phyloP scores from a whole-genome alignment of 2,797 vertebrate species.

The Esox masquinongy region DNA sequence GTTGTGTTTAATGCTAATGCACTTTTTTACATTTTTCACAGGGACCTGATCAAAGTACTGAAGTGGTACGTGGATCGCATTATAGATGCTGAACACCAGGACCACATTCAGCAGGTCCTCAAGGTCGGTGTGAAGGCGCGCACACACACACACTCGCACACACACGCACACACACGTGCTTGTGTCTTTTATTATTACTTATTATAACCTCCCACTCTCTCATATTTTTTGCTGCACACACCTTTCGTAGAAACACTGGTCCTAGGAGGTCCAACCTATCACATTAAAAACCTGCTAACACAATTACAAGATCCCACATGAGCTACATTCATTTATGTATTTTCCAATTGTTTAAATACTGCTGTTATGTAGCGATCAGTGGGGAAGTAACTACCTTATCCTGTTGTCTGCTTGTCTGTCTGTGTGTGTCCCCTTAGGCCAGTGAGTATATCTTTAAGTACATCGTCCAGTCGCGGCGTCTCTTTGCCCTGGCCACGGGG shows the following conservation, averaged over 20 bases:
- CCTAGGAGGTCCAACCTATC: constrained; percentile 43
- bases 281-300: constrained; percentile 46
- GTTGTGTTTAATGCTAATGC: constrained; percentile 1
- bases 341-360: constrained; percentile 28
- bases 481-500: constrained; percentile 93
- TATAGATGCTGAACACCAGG: constrained; percentile 92
- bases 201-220: constrained; percentile 14
- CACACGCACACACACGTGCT: not conserved
- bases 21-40: constrained; percentile 51
- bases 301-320: constrained; percentile 17
- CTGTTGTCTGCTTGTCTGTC: not conserved
- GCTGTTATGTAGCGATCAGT: not conserved
- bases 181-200: constrained; percentile 6
- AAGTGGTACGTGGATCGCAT: constrained; percentile 98
- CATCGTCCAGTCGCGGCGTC: constrained; percentile 93
- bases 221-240: constrained; percentile 40
- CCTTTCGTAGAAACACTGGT: constrained; percentile 45
- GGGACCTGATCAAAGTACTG: constrained; percentile 98
- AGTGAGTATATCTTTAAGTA: constrained; percentile 99
- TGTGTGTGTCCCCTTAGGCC: constrained; percentile 73
- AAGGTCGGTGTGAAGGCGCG: constrained; percentile 79
- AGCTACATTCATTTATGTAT: constrained; percentile 1
- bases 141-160: constrained; percentile 4
- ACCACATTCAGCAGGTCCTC: constrained; percentile 95
- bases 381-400: not conserved